Evolutionary conservation across 2,113 vertebrate genomes (phyloP).

Genomic region (Ciconia boyciana): DNA sequence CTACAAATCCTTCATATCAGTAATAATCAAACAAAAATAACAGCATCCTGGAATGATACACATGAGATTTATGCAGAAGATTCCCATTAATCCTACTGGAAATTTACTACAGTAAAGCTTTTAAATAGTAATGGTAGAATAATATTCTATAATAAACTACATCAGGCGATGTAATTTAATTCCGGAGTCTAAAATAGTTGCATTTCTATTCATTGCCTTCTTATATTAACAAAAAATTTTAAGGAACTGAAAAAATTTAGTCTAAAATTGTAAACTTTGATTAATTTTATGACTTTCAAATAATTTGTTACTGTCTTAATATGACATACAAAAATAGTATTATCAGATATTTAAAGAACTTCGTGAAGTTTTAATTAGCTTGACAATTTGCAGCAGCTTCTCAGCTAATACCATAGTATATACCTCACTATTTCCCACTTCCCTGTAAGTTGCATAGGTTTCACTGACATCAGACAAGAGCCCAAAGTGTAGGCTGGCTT

Average conservation of each 20-base stretch:
- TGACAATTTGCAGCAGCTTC: neutral
- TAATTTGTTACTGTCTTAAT: neutral
- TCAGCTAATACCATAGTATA: neutral
- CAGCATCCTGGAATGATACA: neutral
- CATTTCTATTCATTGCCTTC: neutral
- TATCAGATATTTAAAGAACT: neutral
- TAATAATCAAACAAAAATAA: neutral
- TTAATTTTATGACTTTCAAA: neutral
- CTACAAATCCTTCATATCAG: neutral
- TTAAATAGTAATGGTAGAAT: neutral
- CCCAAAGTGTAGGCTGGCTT: neutral
- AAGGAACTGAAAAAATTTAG: neutral
- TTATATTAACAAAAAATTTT: neutral
- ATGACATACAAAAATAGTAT: neutral
- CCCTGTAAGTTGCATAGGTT: neutral
- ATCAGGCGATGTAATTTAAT: neutral
- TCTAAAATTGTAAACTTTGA: neutral
- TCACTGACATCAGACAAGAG: neutral
- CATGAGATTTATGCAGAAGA: neutral
- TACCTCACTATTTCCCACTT: neutral
- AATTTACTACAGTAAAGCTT: neutral
- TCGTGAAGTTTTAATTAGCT: neutral
- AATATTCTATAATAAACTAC: neutral
- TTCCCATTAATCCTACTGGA: neutral
- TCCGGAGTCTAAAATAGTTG: neutral